Evolutionary conservation across 1,140 invertebrate species (phyloP).

Genomic region (Ctenoplectra terminalis): DNA sequence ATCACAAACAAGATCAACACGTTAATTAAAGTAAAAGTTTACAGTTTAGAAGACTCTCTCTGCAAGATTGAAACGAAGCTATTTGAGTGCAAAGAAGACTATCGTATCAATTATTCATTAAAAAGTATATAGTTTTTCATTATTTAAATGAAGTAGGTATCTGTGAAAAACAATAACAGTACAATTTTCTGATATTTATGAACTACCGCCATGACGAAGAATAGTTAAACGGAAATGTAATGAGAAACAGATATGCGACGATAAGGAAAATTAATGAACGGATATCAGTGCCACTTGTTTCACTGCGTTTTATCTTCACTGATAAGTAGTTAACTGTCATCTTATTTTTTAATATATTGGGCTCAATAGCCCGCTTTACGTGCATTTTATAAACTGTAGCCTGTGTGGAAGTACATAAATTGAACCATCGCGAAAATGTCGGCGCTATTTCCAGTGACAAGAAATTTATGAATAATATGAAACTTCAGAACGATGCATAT

Average conservation of each 20-base stretch:
- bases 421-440: background rate
- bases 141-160: no score
- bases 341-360: conserved; percentile 10
- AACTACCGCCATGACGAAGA: no score
- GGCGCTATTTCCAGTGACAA: background rate
- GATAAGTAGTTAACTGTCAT: conserved; percentile 27
- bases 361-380: background rate
- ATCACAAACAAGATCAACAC: no score
- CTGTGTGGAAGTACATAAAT: background rate
- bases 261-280: conserved; percentile 25
- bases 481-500: background rate
- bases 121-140: no score
- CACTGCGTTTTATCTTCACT: conserved; percentile 41
- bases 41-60: no score
- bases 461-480: conserved; percentile 27
- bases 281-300: conserved; percentile 20
- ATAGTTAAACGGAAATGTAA: conserved; percentile 2
- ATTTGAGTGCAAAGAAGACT: no score
- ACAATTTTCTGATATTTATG: no score
- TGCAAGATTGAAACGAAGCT: no score
- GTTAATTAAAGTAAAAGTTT: no score
- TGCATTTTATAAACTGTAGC: background rate
- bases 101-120: no score
- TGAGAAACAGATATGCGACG: background rate
- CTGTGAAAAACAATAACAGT: no score